Percentiles rank a stretch among this genome's conserved stretches.
These are phyloP conservation scores for Scaptomyza hsui DNA, from an alignment of 1,140 invertebrate species.

Conservation along the genomic window DNA sequence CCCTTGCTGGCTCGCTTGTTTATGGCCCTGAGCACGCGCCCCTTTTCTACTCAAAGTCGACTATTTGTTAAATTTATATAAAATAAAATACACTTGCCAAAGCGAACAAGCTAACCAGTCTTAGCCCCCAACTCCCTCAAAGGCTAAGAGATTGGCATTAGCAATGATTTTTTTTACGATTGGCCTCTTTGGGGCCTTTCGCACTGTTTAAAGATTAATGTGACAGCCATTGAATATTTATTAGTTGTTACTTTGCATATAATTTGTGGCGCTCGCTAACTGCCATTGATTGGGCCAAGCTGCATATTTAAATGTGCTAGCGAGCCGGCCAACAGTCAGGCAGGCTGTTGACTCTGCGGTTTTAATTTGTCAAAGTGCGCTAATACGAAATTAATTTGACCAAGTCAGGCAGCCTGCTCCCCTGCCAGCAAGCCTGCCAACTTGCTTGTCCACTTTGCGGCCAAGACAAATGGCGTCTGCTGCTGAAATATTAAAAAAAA, in stretches of 20 bases:
- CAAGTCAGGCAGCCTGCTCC: slow-evolving; percentile 27
- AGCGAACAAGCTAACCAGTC: slow-evolving; percentile 14
- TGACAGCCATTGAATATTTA: slow-evolving; percentile 81
- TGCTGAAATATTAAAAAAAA: slow-evolving; percentile 74
- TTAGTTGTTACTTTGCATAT: slow-evolving; percentile 81
- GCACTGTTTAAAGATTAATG: slow-evolving; percentile 79
- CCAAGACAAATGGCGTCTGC: slow-evolving; percentile 77
- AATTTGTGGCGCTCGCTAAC: slow-evolving; percentile 68
- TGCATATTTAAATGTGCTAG: slow-evolving; percentile 64
- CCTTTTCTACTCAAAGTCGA: slow-evolving; percentile 70
- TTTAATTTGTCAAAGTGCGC: slow-evolving; percentile 81
- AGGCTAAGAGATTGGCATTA: slow-evolving; percentile 76
- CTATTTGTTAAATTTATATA: slow-evolving; percentile 82
- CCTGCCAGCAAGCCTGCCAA: slow-evolving; percentile 43
- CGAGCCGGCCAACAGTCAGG: slow-evolving; percentile 34
- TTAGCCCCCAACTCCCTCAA: not conserved
- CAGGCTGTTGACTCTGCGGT: slow-evolving; percentile 75
- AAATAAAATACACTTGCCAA: slow-evolving; percentile 52
- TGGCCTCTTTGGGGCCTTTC: slow-evolving; percentile 36
- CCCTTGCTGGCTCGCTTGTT: slow-evolving; percentile 54
- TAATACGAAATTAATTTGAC: slow-evolving; percentile 79
- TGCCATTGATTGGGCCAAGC: slow-evolving; percentile 65
- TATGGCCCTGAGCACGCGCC: slow-evolving; percentile 69
- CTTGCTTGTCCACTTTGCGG: slow-evolving; percentile 67
- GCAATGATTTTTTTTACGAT: slow-evolving; percentile 64